phyloP scores from a whole-genome alignment of 1,140 invertebrate species.

The Calephelis nemesis region DNA sequence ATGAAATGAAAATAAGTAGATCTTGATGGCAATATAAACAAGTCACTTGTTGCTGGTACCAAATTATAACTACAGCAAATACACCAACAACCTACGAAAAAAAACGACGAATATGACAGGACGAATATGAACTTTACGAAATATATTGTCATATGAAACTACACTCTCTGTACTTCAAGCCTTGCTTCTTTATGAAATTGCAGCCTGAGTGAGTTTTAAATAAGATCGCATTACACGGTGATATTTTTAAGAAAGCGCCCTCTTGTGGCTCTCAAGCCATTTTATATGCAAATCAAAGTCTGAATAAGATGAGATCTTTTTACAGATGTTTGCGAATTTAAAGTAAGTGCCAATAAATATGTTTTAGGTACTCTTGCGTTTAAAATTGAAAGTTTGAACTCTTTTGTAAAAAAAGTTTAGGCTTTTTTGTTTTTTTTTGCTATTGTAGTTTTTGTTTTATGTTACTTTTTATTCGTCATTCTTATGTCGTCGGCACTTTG shows the following conservation, averaged over 20 bases:
- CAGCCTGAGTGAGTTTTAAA: constrained; percentile 54
- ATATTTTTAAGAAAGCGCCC: constrained; percentile 48
- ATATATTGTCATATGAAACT: constrained; percentile 34
- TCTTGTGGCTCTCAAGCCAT: constrained; percentile 42
- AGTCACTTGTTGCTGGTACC: not conserved
- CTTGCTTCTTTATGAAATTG: constrained; percentile 53
- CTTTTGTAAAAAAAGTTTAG: no score
- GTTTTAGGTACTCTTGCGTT: not conserved
- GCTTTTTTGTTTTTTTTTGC: no score
- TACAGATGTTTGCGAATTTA: constrained; percentile 22
- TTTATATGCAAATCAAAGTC: constrained; percentile 54
- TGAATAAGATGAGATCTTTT: constrained; percentile 10
- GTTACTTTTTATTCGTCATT: no score
- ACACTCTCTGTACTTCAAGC: constrained; percentile 29
- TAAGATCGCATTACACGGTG: constrained; percentile 49
- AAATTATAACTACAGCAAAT: not conserved
- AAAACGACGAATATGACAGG: no score
- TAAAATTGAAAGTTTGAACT: not conserved
- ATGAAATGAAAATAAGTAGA: no score
- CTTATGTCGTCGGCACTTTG: no score
- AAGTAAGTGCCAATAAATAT: constrained; percentile 19
- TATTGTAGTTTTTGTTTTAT: no score
- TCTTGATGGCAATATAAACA: no score
- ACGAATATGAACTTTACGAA: no score
- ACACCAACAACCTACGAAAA: not conserved